phyloP scores from a whole-genome alignment of 1,140 invertebrate genomes.

The Trichonephila inaurata region DNA sequence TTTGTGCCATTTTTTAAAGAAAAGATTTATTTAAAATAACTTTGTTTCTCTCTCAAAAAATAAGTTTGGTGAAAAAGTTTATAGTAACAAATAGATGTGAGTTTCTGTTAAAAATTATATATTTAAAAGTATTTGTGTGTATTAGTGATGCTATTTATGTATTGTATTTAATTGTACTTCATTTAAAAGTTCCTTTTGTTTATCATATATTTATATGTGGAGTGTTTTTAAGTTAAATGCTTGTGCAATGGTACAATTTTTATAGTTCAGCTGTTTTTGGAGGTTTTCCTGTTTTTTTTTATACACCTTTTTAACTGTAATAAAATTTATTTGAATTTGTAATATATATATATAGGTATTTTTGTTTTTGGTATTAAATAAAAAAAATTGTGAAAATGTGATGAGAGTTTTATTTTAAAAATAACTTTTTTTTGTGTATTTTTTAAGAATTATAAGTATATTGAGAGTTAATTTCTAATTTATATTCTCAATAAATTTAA shows the following conservation, averaged over 20 bases:
- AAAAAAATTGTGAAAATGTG: not conserved
- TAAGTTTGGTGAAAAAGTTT: too few species aligned
- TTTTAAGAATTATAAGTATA: too few species aligned
- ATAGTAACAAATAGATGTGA: too few species aligned
- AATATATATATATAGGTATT: constrained; percentile 12
- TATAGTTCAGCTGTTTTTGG: constrained; percentile 21
- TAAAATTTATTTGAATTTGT: constrained; percentile 12
- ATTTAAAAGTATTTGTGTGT: not conserved
- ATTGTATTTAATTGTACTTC: not conserved
- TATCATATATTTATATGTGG: not conserved
- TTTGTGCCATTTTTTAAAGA: too few species aligned
- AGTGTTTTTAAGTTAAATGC: not conserved
- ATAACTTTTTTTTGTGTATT: too few species aligned
- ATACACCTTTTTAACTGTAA: constrained; percentile 6
- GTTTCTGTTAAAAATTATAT: too few species aligned
- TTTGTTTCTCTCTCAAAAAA: too few species aligned
- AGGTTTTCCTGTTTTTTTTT: constrained; percentile 3
- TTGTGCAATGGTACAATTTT: constrained; percentile 3
- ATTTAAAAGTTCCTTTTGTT: not conserved
- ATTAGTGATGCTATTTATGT: not conserved
- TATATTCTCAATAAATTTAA: too few species aligned
- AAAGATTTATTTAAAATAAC: too few species aligned
- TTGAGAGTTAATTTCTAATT: too few species aligned
- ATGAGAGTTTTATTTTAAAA: too few species aligned
- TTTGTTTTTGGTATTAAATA: not conserved